Base-by-base conservation (phyloP, 2,113 vertebrate genomes). In the Centropristis striata region DNA sequence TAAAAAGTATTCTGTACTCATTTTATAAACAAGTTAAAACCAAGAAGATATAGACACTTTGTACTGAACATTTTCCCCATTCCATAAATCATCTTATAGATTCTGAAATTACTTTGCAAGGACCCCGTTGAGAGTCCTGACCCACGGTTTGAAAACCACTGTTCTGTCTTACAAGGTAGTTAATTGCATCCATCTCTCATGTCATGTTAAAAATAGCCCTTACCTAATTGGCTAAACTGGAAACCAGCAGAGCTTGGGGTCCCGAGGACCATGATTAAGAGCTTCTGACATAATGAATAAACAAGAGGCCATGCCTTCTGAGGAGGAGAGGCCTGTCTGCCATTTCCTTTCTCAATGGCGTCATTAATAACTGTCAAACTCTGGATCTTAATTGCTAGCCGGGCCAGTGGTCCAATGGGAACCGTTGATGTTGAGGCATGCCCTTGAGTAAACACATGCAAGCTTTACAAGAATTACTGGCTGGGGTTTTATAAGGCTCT, bases 401-500 rank as follows among this genome's bases (percentile, higher is more conserved):
- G 78, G 72, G 78, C 78, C 71, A 61, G 69, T 75, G 75, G 83
- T 78, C 90, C 86, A 86, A 86, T 86, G 84, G 77, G 75, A 90
- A 61, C 65, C 13, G 9, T 57, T 4, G 47, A 71, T 79, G 57
- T 71, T 59, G 75, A 83, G 81, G 71, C 83, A 83, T 37, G 47
- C 83, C 85, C 83, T 92, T 90, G 86, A 85, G 88, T 92, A 90
- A 93, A 93, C 87, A 91, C 72, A 83, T 47, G 61, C 55, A 28
- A 85, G 78, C 86, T 89, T 90, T 92, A 90, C 74, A 83, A 86
- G 91, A 92, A 86, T 91, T 88, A 87, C 79, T 74, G 80, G 84
- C 78, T 91, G 87, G 85, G 88, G 90, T 84, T 93, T 91, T 92
- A 92, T 89, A 90, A 92, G 90, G 75, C 73, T 75, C 75, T 88